Evolutionary conservation across 2,888 invertebrate genomes (phyloP).

Genomic region (Yponomeuta sedellus): DNA sequence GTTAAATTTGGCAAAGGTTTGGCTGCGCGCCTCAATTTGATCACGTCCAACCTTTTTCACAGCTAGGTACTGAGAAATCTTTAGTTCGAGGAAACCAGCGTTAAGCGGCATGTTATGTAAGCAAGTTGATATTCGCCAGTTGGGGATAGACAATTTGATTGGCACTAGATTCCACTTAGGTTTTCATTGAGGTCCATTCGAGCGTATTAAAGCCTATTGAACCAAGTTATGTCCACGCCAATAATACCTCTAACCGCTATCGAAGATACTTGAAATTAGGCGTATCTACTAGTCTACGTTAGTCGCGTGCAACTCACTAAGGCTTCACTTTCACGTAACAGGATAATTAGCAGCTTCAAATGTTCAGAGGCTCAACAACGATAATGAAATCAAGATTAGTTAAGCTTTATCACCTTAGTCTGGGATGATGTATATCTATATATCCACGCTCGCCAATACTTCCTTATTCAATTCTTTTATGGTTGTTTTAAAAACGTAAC

Average conservation of each 20-base stretch:
- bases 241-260: neutral
- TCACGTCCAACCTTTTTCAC: neutral
- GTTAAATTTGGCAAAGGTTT: neutral
- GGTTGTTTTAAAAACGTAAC: no score
- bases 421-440: no score
- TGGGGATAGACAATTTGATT: neutral
- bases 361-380: neutral
- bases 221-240: neutral
- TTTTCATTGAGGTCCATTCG: neutral
- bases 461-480: no score
- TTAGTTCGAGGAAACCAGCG: neutral
- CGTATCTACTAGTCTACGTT: neutral
- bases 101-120: neutral
- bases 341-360: neutral
- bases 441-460: no score
- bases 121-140: neutral
- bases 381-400: no score
- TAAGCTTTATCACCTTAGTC: no score
- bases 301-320: neutral
- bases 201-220: neutral
- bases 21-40: neutral
- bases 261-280: neutral
- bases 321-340: constrained; percentile 7
- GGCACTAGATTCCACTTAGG: neutral
- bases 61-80: neutral